Evolutionary conservation across 1,140 invertebrate genomes (phyloP).

Genomic region (Helicoverpa armigera): DNA sequence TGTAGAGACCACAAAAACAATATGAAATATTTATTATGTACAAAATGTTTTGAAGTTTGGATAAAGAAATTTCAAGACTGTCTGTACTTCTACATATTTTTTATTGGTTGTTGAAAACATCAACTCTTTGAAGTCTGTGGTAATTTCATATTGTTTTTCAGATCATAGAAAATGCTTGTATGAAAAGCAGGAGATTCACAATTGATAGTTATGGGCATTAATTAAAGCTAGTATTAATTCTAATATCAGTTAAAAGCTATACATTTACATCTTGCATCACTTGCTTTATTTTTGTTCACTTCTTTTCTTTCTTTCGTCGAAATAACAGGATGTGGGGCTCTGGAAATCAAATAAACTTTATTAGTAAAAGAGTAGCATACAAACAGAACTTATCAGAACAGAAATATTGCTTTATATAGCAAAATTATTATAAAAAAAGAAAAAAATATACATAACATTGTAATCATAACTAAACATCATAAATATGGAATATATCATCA

Average conservation of each 20-base stretch:
- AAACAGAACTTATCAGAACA: too few relatives aligned
- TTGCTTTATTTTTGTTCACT: conserved; percentile 60
- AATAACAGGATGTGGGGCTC: conserved; percentile 91
- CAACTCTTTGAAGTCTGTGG: neutral
- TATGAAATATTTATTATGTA: neutral
- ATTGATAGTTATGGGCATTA: conserved; percentile 34
- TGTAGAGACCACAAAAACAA: neutral
- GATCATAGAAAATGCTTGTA: neutral
- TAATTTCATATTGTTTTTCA: neutral
- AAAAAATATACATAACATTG: too few relatives aligned
- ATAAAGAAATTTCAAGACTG: too few relatives aligned
- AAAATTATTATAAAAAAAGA: too few relatives aligned
- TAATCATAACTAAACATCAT: too few relatives aligned
- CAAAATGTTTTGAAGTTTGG: too few relatives aligned
- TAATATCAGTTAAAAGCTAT: conserved; percentile 45
- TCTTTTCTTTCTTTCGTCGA: conserved; percentile 88
- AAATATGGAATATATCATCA: too few relatives aligned
- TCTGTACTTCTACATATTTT: too few relatives aligned
- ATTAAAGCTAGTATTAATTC: conserved; percentile 63
- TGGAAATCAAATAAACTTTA: conserved; percentile 76
- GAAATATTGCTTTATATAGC: too few relatives aligned
- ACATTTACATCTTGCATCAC: conserved; percentile 40
- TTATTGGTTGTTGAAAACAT: too few relatives aligned
- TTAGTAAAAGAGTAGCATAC: neutral
- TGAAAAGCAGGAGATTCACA: conserved; percentile 12